Percentiles rank a stretch among this genome's conserved stretches.
These are phyloP conservation scores for Cylas formicarius DNA, from an alignment of 1,140 invertebrate genomes.

Conservation along the genomic window DNA sequence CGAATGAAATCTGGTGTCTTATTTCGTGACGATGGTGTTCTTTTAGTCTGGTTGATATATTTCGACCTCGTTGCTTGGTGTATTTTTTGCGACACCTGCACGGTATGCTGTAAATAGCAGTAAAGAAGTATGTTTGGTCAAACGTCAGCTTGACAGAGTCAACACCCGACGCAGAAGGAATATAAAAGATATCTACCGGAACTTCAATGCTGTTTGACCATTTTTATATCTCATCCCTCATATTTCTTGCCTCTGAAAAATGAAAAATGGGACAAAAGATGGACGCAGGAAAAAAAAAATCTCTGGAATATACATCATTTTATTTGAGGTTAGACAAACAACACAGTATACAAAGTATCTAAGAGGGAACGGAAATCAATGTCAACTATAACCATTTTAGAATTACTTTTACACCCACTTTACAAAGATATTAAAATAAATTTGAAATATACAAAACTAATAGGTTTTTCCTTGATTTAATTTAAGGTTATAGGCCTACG, in stretches of 20 bases:
- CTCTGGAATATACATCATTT: conserved; percentile 32
- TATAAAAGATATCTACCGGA: background rate
- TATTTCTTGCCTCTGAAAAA: no score
- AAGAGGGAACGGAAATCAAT: conserved; percentile 26
- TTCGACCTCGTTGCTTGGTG: no score
- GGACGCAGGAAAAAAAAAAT: conserved; percentile 3
- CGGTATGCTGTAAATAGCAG: no score
- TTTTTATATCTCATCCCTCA: no score
- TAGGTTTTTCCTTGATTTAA: conserved; percentile 34
- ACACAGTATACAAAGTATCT: conserved; percentile 24
- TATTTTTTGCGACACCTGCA: no score
- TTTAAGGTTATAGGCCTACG: conserved; percentile 40
- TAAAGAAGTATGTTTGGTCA: no score
- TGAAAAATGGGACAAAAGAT: no score
- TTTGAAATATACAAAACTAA: conserved; percentile 38
- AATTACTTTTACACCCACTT: conserved; percentile 27
- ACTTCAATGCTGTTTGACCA: background rate
- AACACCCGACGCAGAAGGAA: background rate
- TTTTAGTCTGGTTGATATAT: no score
- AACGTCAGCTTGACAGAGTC: no score
- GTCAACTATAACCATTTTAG: conserved; percentile 24
- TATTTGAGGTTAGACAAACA: conserved; percentile 32
- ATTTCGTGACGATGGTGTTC: no score
- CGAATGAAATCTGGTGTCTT: no score
- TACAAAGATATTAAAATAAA: conserved; percentile 35